Percentiles rank a stretch among this genome's conserved stretches.
These are phyloP conservation scores for Agapornis roseicollis DNA, from an alignment of 2,113 vertebrate species.

Conservation along the genomic window DNA sequence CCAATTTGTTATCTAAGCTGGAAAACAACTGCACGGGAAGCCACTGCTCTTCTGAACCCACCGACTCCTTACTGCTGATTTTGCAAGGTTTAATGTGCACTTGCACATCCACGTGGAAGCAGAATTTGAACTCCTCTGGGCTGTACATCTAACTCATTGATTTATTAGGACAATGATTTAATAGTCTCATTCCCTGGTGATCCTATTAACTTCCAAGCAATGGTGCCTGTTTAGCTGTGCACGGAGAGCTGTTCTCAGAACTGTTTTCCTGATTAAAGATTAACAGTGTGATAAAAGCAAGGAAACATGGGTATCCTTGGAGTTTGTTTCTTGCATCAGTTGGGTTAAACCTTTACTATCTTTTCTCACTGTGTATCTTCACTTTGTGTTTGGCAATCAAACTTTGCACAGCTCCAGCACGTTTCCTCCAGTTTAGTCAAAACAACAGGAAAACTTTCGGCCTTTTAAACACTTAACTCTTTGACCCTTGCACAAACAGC, in stretches of 20 bases:
- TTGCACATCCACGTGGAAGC: constrained; percentile 56
- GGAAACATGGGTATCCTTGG: constrained; percentile 49
- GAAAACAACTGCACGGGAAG: background rate
- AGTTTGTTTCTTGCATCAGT: constrained; percentile 36
- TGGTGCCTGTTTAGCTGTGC: background rate
- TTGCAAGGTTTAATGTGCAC: constrained; percentile 8
- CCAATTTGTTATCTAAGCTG: background rate
- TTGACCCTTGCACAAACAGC: constrained; percentile 26
- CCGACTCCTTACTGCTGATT: constrained; percentile 17
- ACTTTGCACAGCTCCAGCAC: constrained; percentile 22
- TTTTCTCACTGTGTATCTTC: constrained; percentile 50
- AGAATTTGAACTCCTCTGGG: constrained; percentile 56
- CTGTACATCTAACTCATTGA: background rate
- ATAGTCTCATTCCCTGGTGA: background rate
- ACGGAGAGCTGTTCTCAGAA: constrained; percentile 20
- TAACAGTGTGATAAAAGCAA: background rate
- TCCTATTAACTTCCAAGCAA: constrained; percentile 20
- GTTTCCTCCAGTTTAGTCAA: constrained; percentile 17
- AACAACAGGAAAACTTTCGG: constrained; percentile 57
- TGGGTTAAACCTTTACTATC: constrained; percentile 46
- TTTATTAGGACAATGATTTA: constrained; percentile 41
- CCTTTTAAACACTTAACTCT: constrained; percentile 35
- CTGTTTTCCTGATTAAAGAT: constrained; percentile 46
- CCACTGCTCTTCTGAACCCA: background rate
- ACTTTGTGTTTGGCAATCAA: constrained; percentile 30